Evolutionary conservation across 2,797 vertebrate species (phyloP).

Genomic region (Podarcis siculus): DNA sequence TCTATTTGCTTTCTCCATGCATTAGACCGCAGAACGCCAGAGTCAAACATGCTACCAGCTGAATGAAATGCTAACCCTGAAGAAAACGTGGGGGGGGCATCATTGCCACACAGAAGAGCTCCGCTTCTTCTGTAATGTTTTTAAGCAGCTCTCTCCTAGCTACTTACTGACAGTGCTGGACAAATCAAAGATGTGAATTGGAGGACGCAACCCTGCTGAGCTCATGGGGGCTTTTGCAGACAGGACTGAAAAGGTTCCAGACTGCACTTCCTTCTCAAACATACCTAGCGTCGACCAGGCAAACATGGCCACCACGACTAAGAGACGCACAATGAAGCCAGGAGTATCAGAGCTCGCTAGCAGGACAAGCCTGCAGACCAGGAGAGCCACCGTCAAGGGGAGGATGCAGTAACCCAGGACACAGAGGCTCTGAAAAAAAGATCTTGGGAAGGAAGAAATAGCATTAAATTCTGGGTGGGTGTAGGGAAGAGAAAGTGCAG

Average conservation of each 20-base stretch:
- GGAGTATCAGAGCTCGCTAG: conserved; percentile 61
- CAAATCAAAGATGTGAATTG: too few relatives aligned
- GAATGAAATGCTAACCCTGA: too few relatives aligned
- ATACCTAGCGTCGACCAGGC: conserved; percentile 92
- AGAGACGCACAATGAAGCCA: conserved; percentile 86
- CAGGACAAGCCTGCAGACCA: conserved; percentile 90
- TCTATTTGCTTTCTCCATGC: too few relatives aligned
- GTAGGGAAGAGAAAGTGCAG: too few relatives aligned
- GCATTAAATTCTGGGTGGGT: neutral
- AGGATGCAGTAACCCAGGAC: conserved; percentile 96
- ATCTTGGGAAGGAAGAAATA: conserved; percentile 70
- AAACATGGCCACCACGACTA: conserved; percentile 88
- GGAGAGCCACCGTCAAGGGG: conserved; percentile 91
- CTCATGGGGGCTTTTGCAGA: too few relatives aligned
- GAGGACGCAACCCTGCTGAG: neutral
- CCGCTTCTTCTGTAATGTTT: neutral
- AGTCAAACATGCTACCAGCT: neutral
- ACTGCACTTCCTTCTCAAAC: conserved; percentile 18
- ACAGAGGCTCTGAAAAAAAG: conserved; percentile 97
- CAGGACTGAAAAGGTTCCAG: too few relatives aligned
- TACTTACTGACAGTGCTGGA: too few relatives aligned
- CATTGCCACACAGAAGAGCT: neutral
- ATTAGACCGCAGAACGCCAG: neutral
- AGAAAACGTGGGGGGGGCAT: neutral
- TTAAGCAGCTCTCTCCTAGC: too few relatives aligned